Evolutionary conservation across 35 echinoderm and acorn worm species (phyloP).

Genomic region (Eucidaris tribuloides): DNA sequence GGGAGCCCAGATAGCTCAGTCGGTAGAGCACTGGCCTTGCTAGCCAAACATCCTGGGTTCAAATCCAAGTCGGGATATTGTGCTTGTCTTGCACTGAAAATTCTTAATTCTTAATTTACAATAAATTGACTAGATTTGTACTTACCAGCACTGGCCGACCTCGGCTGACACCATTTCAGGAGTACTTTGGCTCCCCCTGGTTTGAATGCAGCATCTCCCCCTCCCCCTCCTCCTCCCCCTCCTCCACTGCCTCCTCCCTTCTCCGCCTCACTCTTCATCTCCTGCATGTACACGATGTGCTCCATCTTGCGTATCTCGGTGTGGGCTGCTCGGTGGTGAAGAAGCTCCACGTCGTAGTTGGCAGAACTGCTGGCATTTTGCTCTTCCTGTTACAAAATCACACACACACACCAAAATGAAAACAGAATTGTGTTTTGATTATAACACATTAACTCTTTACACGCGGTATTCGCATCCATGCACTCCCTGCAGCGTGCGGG

Average conservation of each 20-base stretch:
- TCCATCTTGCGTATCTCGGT: conserved; percentile 65
- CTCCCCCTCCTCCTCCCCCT: background rate
- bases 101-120: no score
- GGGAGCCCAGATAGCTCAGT: no score
- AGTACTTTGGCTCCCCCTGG: conserved; percentile 33
- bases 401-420: background rate
- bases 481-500: no score
- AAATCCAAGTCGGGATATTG: no score
- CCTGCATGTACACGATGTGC: conserved; percentile 12
- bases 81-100: no score
- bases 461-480: no score
- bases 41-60: no score
- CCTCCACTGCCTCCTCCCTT: background rate
- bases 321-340: conserved; percentile 61
- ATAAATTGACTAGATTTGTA: no score
- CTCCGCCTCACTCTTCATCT: conserved; percentile 1
- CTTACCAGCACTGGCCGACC: conserved; percentile 49
- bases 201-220: background rate
- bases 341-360: conserved; percentile 92
- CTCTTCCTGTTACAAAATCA: conserved; percentile 61
- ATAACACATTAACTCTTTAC: background rate
- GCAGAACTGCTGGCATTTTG: conserved; percentile 93
- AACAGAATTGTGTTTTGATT: background rate
- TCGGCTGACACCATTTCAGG: conserved; percentile 90
- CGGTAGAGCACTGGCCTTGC: no score